Evolutionary conservation across 2,888 invertebrate genomes (phyloP).

Genomic region (Arrhopalites spinosus): DNA sequence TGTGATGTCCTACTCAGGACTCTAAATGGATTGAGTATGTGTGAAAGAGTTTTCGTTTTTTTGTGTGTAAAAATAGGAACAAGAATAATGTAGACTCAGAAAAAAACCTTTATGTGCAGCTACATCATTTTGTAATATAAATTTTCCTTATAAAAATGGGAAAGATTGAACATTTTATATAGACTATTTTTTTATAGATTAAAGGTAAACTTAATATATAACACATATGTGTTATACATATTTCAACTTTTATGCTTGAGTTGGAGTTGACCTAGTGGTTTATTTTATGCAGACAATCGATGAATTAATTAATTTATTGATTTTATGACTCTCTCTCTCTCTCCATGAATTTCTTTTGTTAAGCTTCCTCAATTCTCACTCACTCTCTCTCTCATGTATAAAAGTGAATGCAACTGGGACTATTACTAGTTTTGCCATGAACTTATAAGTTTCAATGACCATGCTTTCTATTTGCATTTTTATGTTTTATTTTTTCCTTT

Average conservation of each 20-base stretch:
- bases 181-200: background rate
- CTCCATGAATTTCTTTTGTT: background rate
- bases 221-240: background rate
- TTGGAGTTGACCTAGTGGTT: constrained; percentile 22
- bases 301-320: constrained; percentile 26
- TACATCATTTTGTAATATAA: no score
- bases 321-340: background rate
- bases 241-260: background rate
- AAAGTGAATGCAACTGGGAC: no score
- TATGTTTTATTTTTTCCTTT: no score
- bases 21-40: background rate
- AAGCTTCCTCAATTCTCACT: no score
- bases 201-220: background rate
- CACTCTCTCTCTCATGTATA: no score
- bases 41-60: background rate
- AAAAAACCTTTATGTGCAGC: no score
- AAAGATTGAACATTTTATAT: background rate
- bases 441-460: no score
- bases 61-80: no score
- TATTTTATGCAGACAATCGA: constrained; percentile 30
- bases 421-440: no score
- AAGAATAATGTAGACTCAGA: no score
- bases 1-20: background rate
- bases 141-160: background rate
- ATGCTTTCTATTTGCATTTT: no score